Conservation (phyloP, 2,113 vertebrate genomes). For the Clinocottus analis region DNA sequence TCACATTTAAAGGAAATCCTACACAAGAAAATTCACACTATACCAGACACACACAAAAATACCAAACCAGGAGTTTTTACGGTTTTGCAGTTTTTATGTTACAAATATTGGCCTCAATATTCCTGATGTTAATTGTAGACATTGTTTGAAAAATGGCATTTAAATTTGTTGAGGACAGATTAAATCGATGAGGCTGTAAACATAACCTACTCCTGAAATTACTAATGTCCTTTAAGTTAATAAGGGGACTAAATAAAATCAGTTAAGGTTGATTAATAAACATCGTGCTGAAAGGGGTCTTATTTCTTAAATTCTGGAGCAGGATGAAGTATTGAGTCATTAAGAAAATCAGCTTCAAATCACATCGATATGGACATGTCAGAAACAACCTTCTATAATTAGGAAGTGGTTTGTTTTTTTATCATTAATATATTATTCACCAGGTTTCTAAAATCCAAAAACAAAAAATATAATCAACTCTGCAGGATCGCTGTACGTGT, state of each 20-base stretch:
- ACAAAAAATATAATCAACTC: neutral
- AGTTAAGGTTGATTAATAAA: too few relatives aligned
- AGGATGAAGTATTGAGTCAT: neutral
- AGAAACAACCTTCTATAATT: neutral
- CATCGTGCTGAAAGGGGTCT: neutral
- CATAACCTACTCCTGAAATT: neutral
- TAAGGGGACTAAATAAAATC: neutral
- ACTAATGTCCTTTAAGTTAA: too few relatives aligned
- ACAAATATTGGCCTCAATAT: neutral
- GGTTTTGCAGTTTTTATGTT: neutral
- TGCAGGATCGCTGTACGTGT: too few relatives aligned
- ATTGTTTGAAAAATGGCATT: neutral
- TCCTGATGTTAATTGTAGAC: neutral
- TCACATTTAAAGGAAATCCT: neutral
- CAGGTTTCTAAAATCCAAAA: neutral
- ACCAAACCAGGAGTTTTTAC: neutral
- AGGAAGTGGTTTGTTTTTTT: neutral
- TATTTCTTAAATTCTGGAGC: neutral
- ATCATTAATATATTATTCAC: neutral
- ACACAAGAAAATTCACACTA: neutral
- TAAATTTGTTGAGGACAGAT: neutral
- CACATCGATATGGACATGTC: neutral
- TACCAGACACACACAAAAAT: too few relatives aligned
- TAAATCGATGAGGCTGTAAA: neutral
- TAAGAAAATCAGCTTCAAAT: neutral